These are phyloP conservation scores for Encarsia formosa DNA, from an alignment of 2,888 invertebrate species.

Conservation along the genomic window DNA sequence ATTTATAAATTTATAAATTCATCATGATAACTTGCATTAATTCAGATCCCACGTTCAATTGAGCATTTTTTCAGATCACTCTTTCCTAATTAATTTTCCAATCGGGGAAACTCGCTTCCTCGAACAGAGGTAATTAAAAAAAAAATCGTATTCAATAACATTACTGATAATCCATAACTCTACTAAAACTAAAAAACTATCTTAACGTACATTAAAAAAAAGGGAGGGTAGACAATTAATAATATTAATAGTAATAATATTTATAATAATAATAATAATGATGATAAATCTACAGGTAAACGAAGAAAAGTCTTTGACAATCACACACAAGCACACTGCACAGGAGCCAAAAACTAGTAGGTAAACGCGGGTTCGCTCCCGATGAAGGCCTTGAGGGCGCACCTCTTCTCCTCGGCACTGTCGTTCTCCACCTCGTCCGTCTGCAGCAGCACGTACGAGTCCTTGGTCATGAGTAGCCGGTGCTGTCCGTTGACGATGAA, in stretches of 20 bases:
- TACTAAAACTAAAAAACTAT: too few relatives aligned
- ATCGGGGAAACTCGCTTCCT: too few relatives aligned
- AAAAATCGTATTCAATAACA: too few relatives aligned
- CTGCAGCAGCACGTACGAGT: conserved; percentile 57
- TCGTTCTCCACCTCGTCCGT: conserved; percentile 39
- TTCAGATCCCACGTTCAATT: too few relatives aligned
- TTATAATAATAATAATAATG: neutral
- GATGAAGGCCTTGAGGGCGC: conserved; percentile 20
- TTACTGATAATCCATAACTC: too few relatives aligned
- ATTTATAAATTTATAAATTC: too few relatives aligned
- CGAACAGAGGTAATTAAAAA: too few relatives aligned
- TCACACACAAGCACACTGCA: neutral
- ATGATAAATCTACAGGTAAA: neutral
- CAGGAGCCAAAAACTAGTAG: conserved; percentile 3
- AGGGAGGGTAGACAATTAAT: too few relatives aligned
- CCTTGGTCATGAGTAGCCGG: conserved; percentile 56
- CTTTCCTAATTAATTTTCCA: too few relatives aligned
- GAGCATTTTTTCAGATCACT: too few relatives aligned
- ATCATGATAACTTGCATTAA: too few relatives aligned
- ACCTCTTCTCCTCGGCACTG: conserved; percentile 18
- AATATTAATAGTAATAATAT: conserved; percentile 1
- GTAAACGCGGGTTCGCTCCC: conserved; percentile 18
- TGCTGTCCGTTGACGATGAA: conserved; percentile 60
- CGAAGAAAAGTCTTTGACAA: neutral
- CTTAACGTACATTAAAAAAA: too few relatives aligned